Evolutionary conservation across 2,113 vertebrate genomes (phyloP), one percentile per base, ranked within the genome.

Genomic region (Rhizomys pruinosus): DNA sequence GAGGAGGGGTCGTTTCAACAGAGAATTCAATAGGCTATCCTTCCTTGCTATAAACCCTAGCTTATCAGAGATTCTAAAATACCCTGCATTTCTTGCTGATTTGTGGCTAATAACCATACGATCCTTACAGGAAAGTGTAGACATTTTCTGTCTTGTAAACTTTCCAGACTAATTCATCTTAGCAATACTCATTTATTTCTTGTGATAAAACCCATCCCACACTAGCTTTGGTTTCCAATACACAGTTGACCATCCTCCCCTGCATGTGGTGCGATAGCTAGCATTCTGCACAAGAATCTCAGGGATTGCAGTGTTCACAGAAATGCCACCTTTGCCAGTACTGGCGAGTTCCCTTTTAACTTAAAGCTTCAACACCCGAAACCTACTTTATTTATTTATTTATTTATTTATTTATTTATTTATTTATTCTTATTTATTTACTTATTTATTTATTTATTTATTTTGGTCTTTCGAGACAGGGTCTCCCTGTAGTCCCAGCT

Each of bases 171-270:
- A 92, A 86, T 72, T 91, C 11, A 84, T 47, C 22, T 63, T 69
- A 82, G 42, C 66, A 68, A n/a, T 77, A 19, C 42, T 84, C 39
- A 80, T 68, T 73, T 78, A 76, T 91, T 95, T 93, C 72, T 66
- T 84, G n/a, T 76, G 44, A 89, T 19, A 95, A 93, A 91, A n/a
- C 17, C 73, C 19, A 91, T 32, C 1, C 23, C 20, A 71, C 3
- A 22, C 5, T 66, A 3, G 19, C 64, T 42, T 92, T 86, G 34
- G 68, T 93, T 84, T 86, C 57, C 92, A 59, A n/a, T 42, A 76
- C 4, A 25, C 3, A 64, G 29, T 17, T 34, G 68, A 34, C 37
- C 34, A n/a, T n/a, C n/a, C n/a, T 71, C 66, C 63, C 44, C 52
- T 34, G 19, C 37, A 7, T 9, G 19, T 13, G 17, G n/a, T 34